Evolutionary conservation across 1,140 invertebrate species (phyloP).

Genomic region (Scaptomyza montana): DNA sequence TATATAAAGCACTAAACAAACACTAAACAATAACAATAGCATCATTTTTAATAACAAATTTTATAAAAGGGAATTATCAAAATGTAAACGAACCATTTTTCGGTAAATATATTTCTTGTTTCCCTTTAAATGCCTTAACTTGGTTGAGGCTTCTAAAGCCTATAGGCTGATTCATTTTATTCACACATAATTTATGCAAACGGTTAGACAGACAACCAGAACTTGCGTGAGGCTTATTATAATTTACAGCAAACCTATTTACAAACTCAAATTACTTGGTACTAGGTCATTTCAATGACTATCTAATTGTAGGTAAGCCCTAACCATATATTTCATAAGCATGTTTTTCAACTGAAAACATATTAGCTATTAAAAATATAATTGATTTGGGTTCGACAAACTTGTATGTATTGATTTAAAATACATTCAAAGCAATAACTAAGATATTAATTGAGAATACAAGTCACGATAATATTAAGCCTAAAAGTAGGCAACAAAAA

Average conservation of each 20-base stretch:
- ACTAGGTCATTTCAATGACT: neutral
- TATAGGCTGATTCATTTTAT: too few species aligned
- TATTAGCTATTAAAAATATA: neutral
- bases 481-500: slow-evolving; percentile 39
- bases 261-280: neutral
- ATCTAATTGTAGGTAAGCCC: neutral
- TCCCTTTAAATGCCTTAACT: too few species aligned
- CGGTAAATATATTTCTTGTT: neutral
- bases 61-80: too few species aligned
- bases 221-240: neutral
- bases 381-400: neutral
- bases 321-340: neutral
- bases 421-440: neutral
- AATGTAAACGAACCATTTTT: too few species aligned
- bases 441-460: neutral
- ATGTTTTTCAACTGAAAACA: neutral
- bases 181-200: too few species aligned
- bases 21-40: slow-evolving; percentile 10
- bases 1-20: slow-evolving; percentile 43
- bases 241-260: neutral
- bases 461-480: neutral
- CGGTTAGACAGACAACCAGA: neutral
- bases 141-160: too few species aligned
- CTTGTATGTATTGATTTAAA: neutral
- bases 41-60: too few species aligned